These are phyloP conservation scores for Theristus sp. DNA, from an alignment of 2,888 invertebrate species.

Conservation along the genomic window DNA sequence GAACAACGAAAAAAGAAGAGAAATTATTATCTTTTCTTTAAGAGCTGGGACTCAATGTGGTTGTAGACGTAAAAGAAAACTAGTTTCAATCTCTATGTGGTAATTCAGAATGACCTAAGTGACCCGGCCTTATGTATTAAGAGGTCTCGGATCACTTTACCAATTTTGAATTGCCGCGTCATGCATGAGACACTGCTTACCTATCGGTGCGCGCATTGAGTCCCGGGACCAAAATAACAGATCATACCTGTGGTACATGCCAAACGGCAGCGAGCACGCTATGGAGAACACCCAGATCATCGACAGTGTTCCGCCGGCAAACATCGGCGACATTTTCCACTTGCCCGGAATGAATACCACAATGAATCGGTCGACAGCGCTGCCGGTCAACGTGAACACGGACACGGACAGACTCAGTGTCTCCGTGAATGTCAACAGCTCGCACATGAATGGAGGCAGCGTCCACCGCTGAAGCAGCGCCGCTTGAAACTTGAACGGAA, in stretches of 20 bases:
- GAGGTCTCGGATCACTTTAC: too few species aligned
- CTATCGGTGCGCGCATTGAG: too few species aligned
- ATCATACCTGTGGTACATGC: constrained; percentile 8
- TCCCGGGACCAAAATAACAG: too few species aligned
- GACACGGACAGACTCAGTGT: constrained; percentile 69
- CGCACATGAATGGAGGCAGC: constrained; percentile 64
- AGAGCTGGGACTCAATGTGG: too few species aligned
- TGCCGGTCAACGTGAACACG: constrained; percentile 65
- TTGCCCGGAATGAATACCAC: not conserved
- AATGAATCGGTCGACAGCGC: constrained; percentile 59
- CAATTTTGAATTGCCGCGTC: too few species aligned
- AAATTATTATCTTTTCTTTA: too few species aligned
- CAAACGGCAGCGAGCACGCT: constrained; percentile 16
- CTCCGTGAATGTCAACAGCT: constrained; percentile 69
- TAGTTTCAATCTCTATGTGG: too few species aligned
- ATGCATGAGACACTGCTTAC: too few species aligned
- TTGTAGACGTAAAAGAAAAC: too few species aligned
- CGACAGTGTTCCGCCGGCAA: constrained; percentile 9
- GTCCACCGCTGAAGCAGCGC: constrained; percentile 68
- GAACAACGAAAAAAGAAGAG: too few species aligned
- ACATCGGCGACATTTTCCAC: not conserved
- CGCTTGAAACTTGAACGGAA: constrained; percentile 71
- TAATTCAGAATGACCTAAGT: too few species aligned
- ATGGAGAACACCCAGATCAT: constrained; percentile 17
- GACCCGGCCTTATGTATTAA: too few species aligned